phyloP scores from a whole-genome alignment of 1,140 invertebrate species.

The Zaprionus vittiger region DNA sequence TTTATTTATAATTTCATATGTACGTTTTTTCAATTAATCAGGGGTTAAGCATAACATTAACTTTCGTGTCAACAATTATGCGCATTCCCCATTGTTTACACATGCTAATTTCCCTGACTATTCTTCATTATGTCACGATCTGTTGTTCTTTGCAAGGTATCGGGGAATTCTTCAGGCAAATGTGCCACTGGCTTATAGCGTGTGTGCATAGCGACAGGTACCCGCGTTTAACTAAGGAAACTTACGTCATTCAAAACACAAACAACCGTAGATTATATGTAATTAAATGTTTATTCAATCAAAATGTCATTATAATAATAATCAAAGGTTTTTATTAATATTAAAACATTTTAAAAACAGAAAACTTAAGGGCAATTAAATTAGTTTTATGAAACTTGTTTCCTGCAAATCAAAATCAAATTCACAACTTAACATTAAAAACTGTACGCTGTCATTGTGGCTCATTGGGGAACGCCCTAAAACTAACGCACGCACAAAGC shows the following conservation, averaged over 20 bases:
- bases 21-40: neutral
- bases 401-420: neutral
- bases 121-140: constrained; percentile 19
- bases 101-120: neutral
- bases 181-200: constrained; percentile 2
- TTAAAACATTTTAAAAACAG: neutral
- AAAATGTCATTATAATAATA: neutral
- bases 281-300: neutral
- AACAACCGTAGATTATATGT: neutral
- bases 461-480: constrained; percentile 12
- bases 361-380: neutral
- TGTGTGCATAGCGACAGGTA: constrained; percentile 15
- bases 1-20: neutral
- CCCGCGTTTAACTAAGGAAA: neutral
- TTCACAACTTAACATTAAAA: neutral
- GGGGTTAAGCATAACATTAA: neutral
- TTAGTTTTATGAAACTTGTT: neutral
- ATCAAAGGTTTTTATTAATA: neutral
- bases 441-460: neutral
- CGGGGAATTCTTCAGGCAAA: neutral
- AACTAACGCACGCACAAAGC: neutral
- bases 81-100: neutral
- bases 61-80: constrained; percentile 3
- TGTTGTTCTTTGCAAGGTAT: neutral
- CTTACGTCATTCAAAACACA: neutral